Base-by-base conservation (phyloP, 2,888 invertebrate species). In the Cenopis cana region DNA sequence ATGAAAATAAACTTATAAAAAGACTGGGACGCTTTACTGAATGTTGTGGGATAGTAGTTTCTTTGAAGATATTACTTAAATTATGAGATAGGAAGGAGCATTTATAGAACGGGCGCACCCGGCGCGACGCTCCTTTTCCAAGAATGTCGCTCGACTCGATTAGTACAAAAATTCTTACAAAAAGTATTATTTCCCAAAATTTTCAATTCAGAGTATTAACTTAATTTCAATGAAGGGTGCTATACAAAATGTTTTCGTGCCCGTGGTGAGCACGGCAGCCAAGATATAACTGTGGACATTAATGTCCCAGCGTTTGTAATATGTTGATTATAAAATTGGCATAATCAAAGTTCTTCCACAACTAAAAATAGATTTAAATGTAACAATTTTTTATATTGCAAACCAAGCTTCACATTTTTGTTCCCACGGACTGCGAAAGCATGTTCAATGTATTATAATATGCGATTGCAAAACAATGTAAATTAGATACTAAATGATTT, bases 1-100 rank as follows among this genome's bases (percentile, higher is more conserved):
- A 92, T 91, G 93, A 93, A 93, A 93, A 91, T 89, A 89, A 93
- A 91, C 91, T 85, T 90, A 88, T 90, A 86, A 93, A 93, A 93
- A 93, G 93, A 93, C 93, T 93, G 93, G 93, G 92, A 91, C 91
- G 93, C 93, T 93, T 93, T 93, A 93, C 90, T 93, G 91, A 91
- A 93, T 93, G 93, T 93, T 91, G 93, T 92, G 93, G 93, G 90
- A 90, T 90, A 87, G 91, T 92, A 90, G 91, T 90, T 91, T 91
- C 91, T 89, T 89, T 85, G 89, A 89, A 86, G 89, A 90, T 91
- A 91, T 92, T 89, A 90, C 91, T 92, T 92, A 90, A 91, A 93
- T 90, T 90, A 91, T 91, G 89, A 88, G 84, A 89, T 91, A 91
- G 89, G 91, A 89, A 91, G 89, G 91, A 89, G 91, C 92, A 92